phyloP scores from a whole-genome alignment of 2,888 invertebrate genomes.

The Drosophila kokeensis region DNA sequence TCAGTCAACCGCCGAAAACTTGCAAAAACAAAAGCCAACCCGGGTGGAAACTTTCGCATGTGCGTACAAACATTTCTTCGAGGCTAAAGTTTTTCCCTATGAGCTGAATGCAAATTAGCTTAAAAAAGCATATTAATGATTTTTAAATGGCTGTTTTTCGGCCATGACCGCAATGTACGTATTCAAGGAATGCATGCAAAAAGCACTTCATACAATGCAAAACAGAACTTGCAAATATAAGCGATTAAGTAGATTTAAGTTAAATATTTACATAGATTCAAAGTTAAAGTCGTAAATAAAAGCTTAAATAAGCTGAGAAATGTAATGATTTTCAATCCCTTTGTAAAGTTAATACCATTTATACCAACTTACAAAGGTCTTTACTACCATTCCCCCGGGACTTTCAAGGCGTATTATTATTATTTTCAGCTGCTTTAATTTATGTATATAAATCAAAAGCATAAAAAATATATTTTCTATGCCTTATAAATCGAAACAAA shows the following conservation, averaged over 20 bases:
- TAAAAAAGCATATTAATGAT: slow-evolving; percentile 4
- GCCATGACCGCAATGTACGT: neutral
- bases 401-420: neutral
- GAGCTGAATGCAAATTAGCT: slow-evolving; percentile 14
- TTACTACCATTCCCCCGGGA: neutral
- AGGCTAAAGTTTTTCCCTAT: slow-evolving; percentile 7
- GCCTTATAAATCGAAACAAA: neutral
- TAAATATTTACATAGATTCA: neutral
- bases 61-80: slow-evolving; percentile 1
- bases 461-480: neutral
- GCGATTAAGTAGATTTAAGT: neutral
- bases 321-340: neutral
- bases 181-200: neutral
- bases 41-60: slow-evolving; percentile 13
- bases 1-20: slow-evolving; percentile 54
- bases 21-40: slow-evolving; percentile 61
- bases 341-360: neutral
- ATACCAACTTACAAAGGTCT: no score
- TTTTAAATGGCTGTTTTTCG: neutral
- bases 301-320: neutral
- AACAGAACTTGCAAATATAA: neutral
- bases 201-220: neutral
- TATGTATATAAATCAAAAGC: slow-evolving; percentile 2
- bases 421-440: neutral
- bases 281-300: neutral